Base-by-base conservation (phyloP, 1,140 invertebrate genomes). In the Zaprionus tsacasi region DNA sequence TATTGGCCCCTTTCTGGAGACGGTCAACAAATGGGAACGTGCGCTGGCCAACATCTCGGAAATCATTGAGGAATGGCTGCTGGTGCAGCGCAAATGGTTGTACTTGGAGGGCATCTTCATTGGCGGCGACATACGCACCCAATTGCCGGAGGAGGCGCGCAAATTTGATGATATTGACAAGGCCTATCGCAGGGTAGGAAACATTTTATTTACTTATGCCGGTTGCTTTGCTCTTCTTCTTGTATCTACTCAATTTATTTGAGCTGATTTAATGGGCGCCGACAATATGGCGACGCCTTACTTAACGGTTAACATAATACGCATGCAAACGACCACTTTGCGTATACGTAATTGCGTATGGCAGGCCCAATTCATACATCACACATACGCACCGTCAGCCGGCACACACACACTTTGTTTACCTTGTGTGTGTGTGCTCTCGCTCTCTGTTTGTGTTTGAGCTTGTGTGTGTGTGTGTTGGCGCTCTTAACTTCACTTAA, bases 21-120 rank as follows among this genome's bases (percentile, higher is more conserved):
- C 94, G 33, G 97, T 98, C 0, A 96, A 97, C 91, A 95, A 95
- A 68, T 98, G 97, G 97, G 97, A 98, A 81, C 96, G 95, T 63
- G 94, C 94, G 11, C 93, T 99, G 74, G 95, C 96, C 1, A 94
- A 95, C 7, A 96, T 98, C 57, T 95, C 95, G 3, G 97, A 98
- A 93, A 96, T 98, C 4, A 94, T 98, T 10, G 97, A 97, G 81
- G 95, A 96, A 56, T 98, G 97, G 97, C 93, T 97, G 82, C 93
- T 95, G 2, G 95, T 97, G 3, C 97, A 98, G 87, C 93, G 95
- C 70, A 98, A 97, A 92, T 98, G 97, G 97, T 93, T 98, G 68
- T 97, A 98, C 88, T 93, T 98, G 64, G 97, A 98, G 91, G 97
- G 97, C 0, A 98, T 98, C 52, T 98, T 98, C 90, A 95, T 98